These are phyloP conservation scores for Hydropotes inermis DNA, from an alignment of 2,113 vertebrate genomes.

Conservation along the genomic window DNA sequence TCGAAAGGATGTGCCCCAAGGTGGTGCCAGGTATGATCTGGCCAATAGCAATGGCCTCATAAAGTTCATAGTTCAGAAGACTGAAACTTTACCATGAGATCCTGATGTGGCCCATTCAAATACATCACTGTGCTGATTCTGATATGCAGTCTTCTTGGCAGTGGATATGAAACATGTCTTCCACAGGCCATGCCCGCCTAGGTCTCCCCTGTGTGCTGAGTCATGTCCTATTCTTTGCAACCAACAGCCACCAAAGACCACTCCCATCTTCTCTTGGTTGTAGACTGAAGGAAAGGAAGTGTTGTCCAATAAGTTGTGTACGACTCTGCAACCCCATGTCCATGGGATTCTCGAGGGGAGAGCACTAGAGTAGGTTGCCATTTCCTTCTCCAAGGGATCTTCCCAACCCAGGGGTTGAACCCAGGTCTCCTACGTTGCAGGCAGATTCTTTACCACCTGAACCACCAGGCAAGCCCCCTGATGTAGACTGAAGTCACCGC, in stretches of 20 bases:
- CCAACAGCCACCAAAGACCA: not conserved
- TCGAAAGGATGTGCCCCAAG: rapidly evolving
- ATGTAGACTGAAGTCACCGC: not conserved
- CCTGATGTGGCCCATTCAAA: not conserved
- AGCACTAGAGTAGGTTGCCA: not conserved
- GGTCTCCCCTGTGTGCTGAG: not conserved
- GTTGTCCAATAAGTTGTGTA: not conserved
- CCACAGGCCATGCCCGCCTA: rapidly evolving
- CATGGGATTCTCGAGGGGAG: not conserved
- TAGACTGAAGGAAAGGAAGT: not conserved
- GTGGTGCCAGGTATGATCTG: too few species aligned
- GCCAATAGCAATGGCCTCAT: not conserved
- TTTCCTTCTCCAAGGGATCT: not conserved
- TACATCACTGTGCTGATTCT: rapidly evolving
- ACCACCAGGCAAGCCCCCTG: not conserved
- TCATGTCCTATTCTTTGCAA: not conserved
- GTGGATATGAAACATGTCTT: not conserved
- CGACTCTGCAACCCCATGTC: not conserved
- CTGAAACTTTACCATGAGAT: not conserved
- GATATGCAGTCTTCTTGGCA: not conserved
- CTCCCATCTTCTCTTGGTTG: not conserved
- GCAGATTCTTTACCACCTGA: not conserved
- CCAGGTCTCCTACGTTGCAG: not conserved
- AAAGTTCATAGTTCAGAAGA: not conserved
- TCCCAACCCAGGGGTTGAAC: not conserved